Percentiles rank a stretch among this genome's conserved stretches.
phyloP scores from a whole-genome alignment of 2,797 vertebrate genomes.

The Botia almorhae region DNA sequence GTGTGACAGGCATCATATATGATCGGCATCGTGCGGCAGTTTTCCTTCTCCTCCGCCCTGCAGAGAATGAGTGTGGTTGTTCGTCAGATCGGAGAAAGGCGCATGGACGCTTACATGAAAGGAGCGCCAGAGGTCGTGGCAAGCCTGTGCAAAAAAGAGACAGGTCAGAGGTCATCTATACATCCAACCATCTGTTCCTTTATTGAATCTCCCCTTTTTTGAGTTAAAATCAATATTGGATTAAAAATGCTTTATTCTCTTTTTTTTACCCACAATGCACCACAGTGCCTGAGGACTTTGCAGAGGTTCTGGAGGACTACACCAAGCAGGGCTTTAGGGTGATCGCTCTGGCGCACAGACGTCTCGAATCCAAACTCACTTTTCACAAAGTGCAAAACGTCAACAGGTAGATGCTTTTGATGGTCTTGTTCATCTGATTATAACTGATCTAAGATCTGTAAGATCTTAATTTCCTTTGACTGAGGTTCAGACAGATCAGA shows the following conservation, averaged over 20 bases:
- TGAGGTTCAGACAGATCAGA: no score
- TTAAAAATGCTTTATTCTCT: not conserved
- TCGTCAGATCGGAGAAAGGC: slow-evolving; percentile 89
- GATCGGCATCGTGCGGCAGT: slow-evolving; percentile 96
- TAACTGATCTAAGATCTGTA: no score
- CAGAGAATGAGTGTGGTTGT: slow-evolving; percentile 95
- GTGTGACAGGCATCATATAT: slow-evolving; percentile 84
- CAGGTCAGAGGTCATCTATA: slow-evolving; percentile 76
- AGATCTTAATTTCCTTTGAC: no score
- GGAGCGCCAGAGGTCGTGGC: slow-evolving; percentile 94
- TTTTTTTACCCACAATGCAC: slow-evolving; percentile 31
- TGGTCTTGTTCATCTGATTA: not conserved
- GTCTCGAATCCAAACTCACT: slow-evolving; percentile 90
- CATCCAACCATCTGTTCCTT: not conserved
- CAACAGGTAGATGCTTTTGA: slow-evolving; percentile 79
- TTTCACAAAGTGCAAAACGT: slow-evolving; percentile 98
- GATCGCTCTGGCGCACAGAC: slow-evolving; percentile 94
- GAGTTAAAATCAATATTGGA: not conserved
- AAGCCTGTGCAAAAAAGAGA: slow-evolving; percentile 90
- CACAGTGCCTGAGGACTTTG: slow-evolving; percentile 90
- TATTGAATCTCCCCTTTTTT: no score
- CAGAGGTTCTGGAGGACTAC: slow-evolving; percentile 88
- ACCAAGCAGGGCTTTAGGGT: slow-evolving; percentile 96
- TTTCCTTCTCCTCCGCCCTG: slow-evolving; percentile 93
- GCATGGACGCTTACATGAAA: slow-evolving; percentile 95